Percentiles rank a stretch among this genome's conserved stretches.
Conservation (phyloP, 2,797 vertebrate species). For the Salarias fasciatus region DNA sequence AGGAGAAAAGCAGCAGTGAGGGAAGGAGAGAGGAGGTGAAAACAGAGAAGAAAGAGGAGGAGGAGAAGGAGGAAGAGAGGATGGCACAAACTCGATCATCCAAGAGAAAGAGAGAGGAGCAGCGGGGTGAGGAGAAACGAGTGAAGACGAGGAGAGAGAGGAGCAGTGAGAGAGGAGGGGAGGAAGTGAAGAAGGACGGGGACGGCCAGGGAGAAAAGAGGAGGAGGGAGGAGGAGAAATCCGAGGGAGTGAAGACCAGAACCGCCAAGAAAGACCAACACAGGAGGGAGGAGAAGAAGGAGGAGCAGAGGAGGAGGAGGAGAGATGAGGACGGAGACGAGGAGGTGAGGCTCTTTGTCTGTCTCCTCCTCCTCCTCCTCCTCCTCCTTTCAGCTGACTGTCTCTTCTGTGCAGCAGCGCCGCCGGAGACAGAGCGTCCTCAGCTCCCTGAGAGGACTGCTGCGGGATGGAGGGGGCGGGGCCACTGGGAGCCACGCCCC, state of each 20-base stretch:
- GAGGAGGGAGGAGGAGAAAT: not conserved
- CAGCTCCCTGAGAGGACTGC: slow-evolving; percentile 74
- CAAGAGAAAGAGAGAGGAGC: no score
- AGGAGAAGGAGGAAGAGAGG: no score
- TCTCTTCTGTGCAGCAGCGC: slow-evolving; percentile 1
- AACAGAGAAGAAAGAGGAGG: not conserved
- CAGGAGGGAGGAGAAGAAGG: not conserved
- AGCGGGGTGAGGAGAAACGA: not conserved
- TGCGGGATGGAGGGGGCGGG: slow-evolving; percentile 42
- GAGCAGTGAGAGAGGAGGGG: no score
- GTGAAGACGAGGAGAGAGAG: not conserved
- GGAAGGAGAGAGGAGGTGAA: no score
- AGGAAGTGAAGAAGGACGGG: no score
- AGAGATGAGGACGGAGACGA: no score
- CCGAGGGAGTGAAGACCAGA: not conserved
- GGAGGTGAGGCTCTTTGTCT: slow-evolving; percentile 57
- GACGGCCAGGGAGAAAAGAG: not conserved
- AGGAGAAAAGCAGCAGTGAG: no score
- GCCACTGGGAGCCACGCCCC: no score
- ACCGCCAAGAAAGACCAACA: not conserved
- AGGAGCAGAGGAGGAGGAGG: not conserved
- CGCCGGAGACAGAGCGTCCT: slow-evolving; percentile 70
- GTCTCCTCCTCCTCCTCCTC: not conserved
- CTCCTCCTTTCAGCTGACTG: no score
- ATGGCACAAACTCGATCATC: no score